Percentiles rank a stretch among this genome's conserved stretches.
Evolutionary conservation across 2,113 vertebrate species (phyloP).

Genomic region (Nannospalax galili): DNA sequence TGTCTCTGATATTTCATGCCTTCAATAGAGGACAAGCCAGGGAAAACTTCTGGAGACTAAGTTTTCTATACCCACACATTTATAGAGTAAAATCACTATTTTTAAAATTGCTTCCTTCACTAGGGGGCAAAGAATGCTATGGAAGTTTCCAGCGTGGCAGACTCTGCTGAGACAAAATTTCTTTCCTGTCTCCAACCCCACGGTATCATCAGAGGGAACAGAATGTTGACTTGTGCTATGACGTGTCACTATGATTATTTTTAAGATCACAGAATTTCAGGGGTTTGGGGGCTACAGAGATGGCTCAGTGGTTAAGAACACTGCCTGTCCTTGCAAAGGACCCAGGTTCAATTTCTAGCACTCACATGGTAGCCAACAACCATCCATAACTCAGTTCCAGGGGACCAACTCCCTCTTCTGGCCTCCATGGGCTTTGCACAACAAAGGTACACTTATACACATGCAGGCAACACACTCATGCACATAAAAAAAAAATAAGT

Average conservation of each 20-base stretch:
- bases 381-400: no score
- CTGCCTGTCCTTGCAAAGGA: no score
- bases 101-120: not conserved
- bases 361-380: no score
- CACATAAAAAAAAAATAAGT: no score
- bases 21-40: not conserved
- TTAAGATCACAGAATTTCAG: constrained; percentile 20
- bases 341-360: no score
- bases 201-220: not conserved
- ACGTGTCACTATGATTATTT: not conserved
- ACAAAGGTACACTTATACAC: no score
- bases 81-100: not conserved
- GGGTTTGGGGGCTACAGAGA: no score
- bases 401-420: no score
- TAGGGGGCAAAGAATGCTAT: not conserved
- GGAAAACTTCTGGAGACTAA: not conserved
- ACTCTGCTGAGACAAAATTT: not conserved
- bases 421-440: no score
- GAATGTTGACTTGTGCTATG: not conserved
- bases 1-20: not conserved
- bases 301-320: no score
- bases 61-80: not conserved
- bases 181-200: not conserved
- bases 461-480: no score
- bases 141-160: not conserved